Base-by-base conservation (phyloP, 2,113 vertebrate species). In the Python bivittatus region DNA sequence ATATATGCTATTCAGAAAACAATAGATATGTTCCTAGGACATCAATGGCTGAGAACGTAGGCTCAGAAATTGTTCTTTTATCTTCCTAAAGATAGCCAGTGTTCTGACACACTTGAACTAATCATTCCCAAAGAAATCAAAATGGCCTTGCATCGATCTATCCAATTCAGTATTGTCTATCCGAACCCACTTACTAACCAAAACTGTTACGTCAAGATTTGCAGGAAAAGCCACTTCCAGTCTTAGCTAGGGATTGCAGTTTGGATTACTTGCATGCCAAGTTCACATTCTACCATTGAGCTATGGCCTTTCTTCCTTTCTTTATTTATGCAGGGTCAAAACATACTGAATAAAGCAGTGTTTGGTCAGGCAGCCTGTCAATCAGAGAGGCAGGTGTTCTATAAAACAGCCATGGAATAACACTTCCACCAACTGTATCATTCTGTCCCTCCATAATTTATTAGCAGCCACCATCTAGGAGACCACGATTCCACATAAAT, bases 271-370 rank as follows among this genome's bases (percentile, higher is more conserved):
- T 53, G 61, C 27, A 33, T 27, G 25, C 10, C 27, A 53, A n/a
- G 25, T 48, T 68, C 52, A 61, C 48, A 29, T 10, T 54, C 10
- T 72, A 72, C 9, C 10, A 33, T 23, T 72, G 38, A 91, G 10
- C 54, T 60, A 89, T 56, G 88, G 64, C 9, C n/a, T 68, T 90
- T 79, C n/a, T n/a, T 79, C 52, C 42, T 88, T 42, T 44, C 42
- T 58, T 60, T 60, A 91, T 91, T 84, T 57, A 87, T 91, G 68
- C 13, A 91, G 60, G 72, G 72, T 79, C 84, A 64, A 42, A 87
- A 87, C 27, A 29, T 52, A 56, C n/a, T 42, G 23, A 53, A 64
- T 64, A 72, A 17, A 91, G 84, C 53, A 87, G 7, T 27, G 22
- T 38, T 68, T 91, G 48, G 58, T 52, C 72, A 42, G 58, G 12